phyloP scores from a whole-genome alignment of 2,797 vertebrate genomes.

The Arrhamphus sclerolepis region DNA sequence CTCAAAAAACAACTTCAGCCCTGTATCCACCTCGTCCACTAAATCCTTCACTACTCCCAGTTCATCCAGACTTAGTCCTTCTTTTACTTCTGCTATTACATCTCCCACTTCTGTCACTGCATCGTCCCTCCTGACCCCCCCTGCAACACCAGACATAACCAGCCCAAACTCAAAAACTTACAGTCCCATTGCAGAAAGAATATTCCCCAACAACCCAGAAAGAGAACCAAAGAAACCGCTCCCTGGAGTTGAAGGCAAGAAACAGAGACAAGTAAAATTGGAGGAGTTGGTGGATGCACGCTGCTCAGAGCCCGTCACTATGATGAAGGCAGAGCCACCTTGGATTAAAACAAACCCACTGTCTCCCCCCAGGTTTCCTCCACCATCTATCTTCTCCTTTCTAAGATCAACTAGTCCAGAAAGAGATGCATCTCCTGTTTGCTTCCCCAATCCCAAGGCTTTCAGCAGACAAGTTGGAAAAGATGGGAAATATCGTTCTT shows the following conservation, averaged over 20 bases:
- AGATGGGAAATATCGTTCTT: constrained; percentile 52
- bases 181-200: constrained; percentile 30
- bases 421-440: constrained; percentile 26
- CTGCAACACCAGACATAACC: constrained; percentile 47
- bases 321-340: constrained; percentile 32
- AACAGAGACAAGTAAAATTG: constrained; percentile 61
- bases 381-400: constrained; percentile 72
- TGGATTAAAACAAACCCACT: constrained; percentile 27
- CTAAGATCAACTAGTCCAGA: constrained; percentile 59
- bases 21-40: neutral
- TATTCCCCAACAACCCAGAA: constrained; percentile 52
- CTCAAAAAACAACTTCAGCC: constrained; percentile 37
- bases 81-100: constrained; percentile 2
- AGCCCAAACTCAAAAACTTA: constrained; percentile 37
- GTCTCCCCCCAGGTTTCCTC: constrained; percentile 43
- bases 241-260: constrained; percentile 43
- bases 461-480: constrained; percentile 40
- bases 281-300: constrained; percentile 60
- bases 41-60: constrained; percentile 11
- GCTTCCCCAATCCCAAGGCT: constrained; percentile 28
- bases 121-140: constrained; percentile 57
- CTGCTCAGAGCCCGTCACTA: constrained; percentile 29
- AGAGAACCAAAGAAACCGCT: constrained; percentile 46
- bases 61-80: constrained; percentile 13
- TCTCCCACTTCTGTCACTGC: constrained; percentile 23